These are phyloP conservation scores for Dendronephthya gigantea DNA, from an alignment of 64 coral and sea anemone genomes.

Conservation along the genomic window DNA sequence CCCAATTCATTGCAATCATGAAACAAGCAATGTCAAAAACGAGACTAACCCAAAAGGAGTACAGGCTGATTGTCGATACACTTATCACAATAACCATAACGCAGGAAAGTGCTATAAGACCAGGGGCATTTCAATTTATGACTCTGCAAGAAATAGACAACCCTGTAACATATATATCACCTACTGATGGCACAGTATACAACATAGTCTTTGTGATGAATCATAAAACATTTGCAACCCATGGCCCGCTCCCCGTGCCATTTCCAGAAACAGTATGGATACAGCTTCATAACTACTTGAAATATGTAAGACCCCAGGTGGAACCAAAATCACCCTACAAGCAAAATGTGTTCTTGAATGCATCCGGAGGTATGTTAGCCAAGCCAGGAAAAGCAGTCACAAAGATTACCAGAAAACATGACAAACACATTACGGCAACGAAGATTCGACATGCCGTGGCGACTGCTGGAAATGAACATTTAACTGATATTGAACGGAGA, in stretches of 20 bases:
- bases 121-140: conserved; percentile 36
- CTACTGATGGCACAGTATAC: conserved; percentile 25
- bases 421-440: too few species aligned
- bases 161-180: not conserved
- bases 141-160: conserved; percentile 26
- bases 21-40: conserved; percentile 16
- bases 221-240: conserved; percentile 14
- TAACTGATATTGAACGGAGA: not conserved
- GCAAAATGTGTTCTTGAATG: conserved; percentile 22
- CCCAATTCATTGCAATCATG: conserved; percentile 19
- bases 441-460: too few species aligned
- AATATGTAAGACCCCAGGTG: conserved; percentile 14
- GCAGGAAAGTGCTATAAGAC: conserved; percentile 26
- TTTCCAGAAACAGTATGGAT: conserved; percentile 24
- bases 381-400: conserved; percentile 25
- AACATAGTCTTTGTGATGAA: conserved; percentile 24
- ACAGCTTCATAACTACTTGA: conserved; percentile 28
- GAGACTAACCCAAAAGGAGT: conserved; percentile 18
- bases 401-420: not conserved
- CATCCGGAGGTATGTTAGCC: conserved; percentile 9
- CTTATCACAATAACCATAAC: conserved; percentile 20
- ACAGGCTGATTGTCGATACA: conserved; percentile 26
- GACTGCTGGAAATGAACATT: not conserved
- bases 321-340: conserved; percentile 12
- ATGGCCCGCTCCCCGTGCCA: not conserved